These are phyloP conservation scores for Emydura subglobosa DNA, from an alignment of 2,113 vertebrate species.

Conservation along the genomic window DNA sequence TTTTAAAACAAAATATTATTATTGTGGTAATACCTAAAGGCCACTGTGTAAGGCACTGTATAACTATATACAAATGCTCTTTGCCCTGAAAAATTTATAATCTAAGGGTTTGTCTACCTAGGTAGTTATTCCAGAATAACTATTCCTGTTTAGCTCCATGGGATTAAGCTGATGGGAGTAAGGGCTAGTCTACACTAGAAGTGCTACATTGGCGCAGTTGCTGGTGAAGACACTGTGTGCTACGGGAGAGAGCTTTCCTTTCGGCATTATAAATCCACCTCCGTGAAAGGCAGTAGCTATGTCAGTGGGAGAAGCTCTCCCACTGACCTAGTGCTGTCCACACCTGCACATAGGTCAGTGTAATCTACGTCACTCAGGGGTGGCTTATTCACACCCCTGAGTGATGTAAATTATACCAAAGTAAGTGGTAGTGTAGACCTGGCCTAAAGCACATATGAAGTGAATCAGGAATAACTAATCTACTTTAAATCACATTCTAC, in stretches of 20 bases:
- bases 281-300: not conserved
- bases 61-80: not conserved
- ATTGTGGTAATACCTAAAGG: not conserved
- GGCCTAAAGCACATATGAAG: not conserved
- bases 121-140: not conserved
- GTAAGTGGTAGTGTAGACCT: not conserved
- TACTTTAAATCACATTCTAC: not conserved
- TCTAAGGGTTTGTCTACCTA: not conserved
- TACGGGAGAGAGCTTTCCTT: not conserved
- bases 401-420: not conserved
- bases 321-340: not conserved
- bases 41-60: not conserved
- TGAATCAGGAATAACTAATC: not conserved
- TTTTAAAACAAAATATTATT: not conserved
- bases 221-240: not conserved
- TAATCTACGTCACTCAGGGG: not conserved
- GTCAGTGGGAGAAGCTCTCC: not conserved
- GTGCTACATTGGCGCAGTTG: not conserved
- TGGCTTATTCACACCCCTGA: not conserved
- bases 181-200: not conserved
- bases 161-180: not conserved
- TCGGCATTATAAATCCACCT: not conserved
- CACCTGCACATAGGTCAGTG: not conserved
- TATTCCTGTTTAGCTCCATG: not conserved
- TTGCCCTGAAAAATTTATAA: not conserved